A percentile compares a stretch with the other conserved stretches of the same genome.
Conservation (phyloP, 1,140 invertebrate genomes). For the Drosophila jambulina region DNA sequence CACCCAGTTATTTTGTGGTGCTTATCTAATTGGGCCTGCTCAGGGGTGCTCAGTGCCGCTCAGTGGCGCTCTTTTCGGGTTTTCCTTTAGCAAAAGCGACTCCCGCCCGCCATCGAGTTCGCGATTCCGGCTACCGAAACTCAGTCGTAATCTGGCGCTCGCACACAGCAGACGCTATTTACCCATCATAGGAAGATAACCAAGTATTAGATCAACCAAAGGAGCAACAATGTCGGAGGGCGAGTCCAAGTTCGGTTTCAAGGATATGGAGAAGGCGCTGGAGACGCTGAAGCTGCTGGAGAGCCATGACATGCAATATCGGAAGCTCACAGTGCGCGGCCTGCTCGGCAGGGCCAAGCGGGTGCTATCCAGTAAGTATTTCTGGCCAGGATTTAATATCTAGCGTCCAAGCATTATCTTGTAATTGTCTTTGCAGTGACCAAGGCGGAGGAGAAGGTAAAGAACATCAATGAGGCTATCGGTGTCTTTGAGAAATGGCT, state of each 20-base stretch:
- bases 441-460: slow-evolving; percentile 89
- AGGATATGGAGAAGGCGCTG: slow-evolving; percentile 89
- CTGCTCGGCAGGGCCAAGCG: slow-evolving; percentile 88
- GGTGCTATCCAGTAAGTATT: slow-evolving; percentile 87
- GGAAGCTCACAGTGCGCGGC: slow-evolving; percentile 88
- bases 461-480: slow-evolving; percentile 89
- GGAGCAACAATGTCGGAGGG: slow-evolving; percentile 78
- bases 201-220: slow-evolving; percentile 33
- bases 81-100: slow-evolving; percentile 22
- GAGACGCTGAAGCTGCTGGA: slow-evolving; percentile 88
- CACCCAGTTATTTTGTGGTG: slow-evolving; percentile 70
- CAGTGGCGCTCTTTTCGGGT: slow-evolving; percentile 38
- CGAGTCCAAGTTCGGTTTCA: slow-evolving; percentile 89
- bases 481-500: slow-evolving; percentile 89
- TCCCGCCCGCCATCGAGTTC: slow-evolving; percentile 1
- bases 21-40: slow-evolving; percentile 68
- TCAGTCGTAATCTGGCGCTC: slow-evolving; percentile 54
- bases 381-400: too few species aligned
- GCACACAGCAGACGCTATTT: slow-evolving; percentile 25
- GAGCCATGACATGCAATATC: slow-evolving; percentile 88
- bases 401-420: background rate
- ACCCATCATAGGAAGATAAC: slow-evolving; percentile 2
- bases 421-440: slow-evolving; percentile 86
- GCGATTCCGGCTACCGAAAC: slow-evolving; percentile 10
- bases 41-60: slow-evolving; percentile 52